Evolutionary conservation across 2,797 vertebrate genomes (phyloP).

Genomic region (Coendou prehensilis): DNA sequence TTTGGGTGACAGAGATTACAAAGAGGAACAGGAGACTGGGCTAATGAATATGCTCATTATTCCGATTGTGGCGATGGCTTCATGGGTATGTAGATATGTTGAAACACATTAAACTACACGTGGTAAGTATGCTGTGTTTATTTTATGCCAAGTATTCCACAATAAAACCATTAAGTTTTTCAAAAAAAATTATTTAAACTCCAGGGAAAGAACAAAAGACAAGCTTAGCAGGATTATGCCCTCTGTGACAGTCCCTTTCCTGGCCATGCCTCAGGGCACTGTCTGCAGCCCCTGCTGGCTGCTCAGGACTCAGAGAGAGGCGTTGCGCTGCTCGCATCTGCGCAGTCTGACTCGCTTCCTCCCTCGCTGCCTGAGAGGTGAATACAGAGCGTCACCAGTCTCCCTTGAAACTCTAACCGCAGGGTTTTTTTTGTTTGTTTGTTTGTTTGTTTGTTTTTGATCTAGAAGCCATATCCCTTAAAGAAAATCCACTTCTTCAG

Average conservation of each 20-base stretch:
- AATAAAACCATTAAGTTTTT: not conserved
- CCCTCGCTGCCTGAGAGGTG: not conserved
- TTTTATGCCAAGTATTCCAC: not conserved
- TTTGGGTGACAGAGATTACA: not conserved
- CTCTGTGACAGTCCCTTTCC: not conserved
- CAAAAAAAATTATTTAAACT: not conserved
- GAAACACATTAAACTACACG: not conserved
- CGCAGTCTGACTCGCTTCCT: not conserved
- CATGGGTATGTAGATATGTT: not conserved
- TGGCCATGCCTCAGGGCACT: not conserved
- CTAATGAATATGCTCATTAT: not conserved
- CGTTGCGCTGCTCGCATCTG: not conserved
- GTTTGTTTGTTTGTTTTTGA: not conserved
- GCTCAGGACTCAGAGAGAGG: not conserved
- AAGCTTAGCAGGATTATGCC: not conserved
- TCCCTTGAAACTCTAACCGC: constrained; percentile 2
- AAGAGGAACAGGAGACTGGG: not conserved
- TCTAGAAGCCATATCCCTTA: not conserved
- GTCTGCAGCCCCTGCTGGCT: not conserved
- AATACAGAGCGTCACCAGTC: not conserved
- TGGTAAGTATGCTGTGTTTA: not conserved
- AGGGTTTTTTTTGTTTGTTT: not conserved
- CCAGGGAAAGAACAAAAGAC: not conserved
- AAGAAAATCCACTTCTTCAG: constrained; percentile 28
- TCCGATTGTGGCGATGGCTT: not conserved